phyloP scores from a whole-genome alignment of 2,797 vertebrate species.

The Argentina silus region DNA sequence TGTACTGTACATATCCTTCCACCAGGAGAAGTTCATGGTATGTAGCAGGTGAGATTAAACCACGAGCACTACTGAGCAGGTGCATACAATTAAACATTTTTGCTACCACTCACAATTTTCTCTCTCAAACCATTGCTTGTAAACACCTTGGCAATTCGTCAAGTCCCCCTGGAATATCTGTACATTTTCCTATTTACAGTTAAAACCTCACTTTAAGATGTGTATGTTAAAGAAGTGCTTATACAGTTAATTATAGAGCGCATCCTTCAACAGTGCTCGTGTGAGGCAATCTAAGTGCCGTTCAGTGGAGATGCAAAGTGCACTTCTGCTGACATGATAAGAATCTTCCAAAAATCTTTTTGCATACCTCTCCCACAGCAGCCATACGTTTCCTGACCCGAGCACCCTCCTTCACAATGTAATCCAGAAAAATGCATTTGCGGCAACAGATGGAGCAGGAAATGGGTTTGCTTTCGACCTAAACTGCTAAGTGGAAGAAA shows the following conservation, averaged over 20 bases:
- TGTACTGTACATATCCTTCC: no score
- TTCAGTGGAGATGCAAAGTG: slow-evolving; percentile 30
- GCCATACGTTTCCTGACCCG: slow-evolving; percentile 23
- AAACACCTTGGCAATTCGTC: slow-evolving; percentile 34
- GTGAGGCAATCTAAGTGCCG: slow-evolving; percentile 25
- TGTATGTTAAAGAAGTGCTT: slow-evolving; percentile 50
- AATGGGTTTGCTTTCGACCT: slow-evolving; percentile 62
- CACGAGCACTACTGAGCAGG: no score
- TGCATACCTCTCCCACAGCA: slow-evolving; percentile 33
- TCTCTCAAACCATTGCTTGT: slow-evolving; percentile 28
- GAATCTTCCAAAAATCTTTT: slow-evolving; percentile 36
- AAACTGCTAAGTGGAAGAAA: slow-evolving; percentile 51
- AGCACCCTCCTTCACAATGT: slow-evolving; percentile 47
- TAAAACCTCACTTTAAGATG: slow-evolving; percentile 44
- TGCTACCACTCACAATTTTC: slow-evolving; percentile 56
- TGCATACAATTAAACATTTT: slow-evolving; percentile 27
- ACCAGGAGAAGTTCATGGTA: no score
- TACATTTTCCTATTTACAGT: slow-evolving; percentile 49
- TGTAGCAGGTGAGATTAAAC: no score
- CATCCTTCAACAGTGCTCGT: slow-evolving; percentile 25
- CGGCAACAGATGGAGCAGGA: slow-evolving; percentile 65
- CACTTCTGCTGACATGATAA: slow-evolving; percentile 56
- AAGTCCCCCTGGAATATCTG: slow-evolving; percentile 26
- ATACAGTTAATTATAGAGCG: slow-evolving; percentile 33
- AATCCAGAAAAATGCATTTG: slow-evolving; percentile 64